Conservation (phyloP, 2,113 vertebrate genomes). For the Machaerirhynchus nigripectus region DNA sequence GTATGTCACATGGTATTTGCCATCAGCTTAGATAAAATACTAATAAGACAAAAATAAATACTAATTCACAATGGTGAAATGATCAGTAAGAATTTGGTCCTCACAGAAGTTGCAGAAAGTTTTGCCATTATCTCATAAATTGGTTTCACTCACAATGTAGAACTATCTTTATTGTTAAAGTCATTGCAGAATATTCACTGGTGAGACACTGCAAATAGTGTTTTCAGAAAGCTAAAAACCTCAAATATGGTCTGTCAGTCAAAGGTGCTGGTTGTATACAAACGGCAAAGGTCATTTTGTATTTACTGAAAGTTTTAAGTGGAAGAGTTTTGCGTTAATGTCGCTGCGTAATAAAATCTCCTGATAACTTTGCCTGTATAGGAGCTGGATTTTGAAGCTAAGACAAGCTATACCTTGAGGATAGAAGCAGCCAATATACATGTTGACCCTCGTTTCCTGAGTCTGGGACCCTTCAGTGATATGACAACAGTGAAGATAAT, state of each 20-base stretch:
- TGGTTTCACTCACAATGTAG: neutral
- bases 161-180: neutral
- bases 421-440: conserved; percentile 93
- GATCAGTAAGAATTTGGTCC: neutral
- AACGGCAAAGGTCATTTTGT: neutral
- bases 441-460: conserved; percentile 88
- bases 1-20: neutral
- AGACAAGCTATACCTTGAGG: conserved; percentile 84
- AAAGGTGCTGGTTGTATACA: neutral
- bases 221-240: neutral
- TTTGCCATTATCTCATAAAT: neutral
- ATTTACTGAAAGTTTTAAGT: neutral
- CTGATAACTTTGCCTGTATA: conserved; percentile 50
- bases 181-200: neutral
- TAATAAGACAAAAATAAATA: neutral
- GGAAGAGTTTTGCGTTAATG: neutral
- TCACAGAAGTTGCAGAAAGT: neutral
- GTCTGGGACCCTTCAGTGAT: conserved; percentile 87
- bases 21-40: neutral
- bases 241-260: neutral
- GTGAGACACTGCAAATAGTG: neutral
- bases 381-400: conserved; percentile 93
- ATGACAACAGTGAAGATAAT: conserved; percentile 86
- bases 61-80: neutral
- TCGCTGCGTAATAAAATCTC: conserved; percentile 12